phyloP scores from a whole-genome alignment of 2,113 vertebrate genomes.

The Pleuronectes platessa region DNA sequence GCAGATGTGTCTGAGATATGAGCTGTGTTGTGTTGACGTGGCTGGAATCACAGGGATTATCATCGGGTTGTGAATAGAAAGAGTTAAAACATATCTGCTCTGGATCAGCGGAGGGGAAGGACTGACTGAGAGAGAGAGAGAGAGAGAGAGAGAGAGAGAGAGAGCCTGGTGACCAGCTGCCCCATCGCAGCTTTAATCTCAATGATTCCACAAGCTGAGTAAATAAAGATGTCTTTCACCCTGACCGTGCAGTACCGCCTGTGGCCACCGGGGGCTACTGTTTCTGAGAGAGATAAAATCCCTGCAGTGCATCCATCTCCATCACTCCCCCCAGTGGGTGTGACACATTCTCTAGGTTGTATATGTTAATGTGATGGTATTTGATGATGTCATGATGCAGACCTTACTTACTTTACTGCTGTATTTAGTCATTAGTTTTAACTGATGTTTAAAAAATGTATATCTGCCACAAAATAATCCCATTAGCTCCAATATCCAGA shows the following conservation, averaged over 20 bases:
- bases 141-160: conserved; percentile 4
- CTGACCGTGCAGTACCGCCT: conserved; percentile 16
- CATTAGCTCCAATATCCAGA: too few relatives aligned
- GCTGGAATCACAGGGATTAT: too few relatives aligned
- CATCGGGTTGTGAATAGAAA: too few relatives aligned
- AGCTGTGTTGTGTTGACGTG: too few relatives aligned
- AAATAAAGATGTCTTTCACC: conserved; percentile 44
- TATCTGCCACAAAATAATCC: too few relatives aligned
- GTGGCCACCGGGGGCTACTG: conserved; percentile 50
- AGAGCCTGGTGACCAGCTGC: conserved; percentile 30
- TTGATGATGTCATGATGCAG: too few relatives aligned
- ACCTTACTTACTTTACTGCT: too few relatives aligned
- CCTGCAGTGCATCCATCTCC: not conserved
- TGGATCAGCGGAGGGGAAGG: not conserved
- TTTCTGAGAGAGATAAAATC: conserved; percentile 33
- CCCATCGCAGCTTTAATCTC: conserved; percentile 37
- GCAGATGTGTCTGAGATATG: too few relatives aligned
- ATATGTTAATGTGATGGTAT: too few relatives aligned
- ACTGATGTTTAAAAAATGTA: too few relatives aligned
- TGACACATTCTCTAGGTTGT: not conserved
- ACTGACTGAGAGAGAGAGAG: not conserved
- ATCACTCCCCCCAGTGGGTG: not conserved
- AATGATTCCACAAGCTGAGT: conserved; percentile 39
- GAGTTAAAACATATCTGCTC: too few relatives aligned
- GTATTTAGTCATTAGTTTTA: too few relatives aligned